Evolutionary conservation across 2,113 vertebrate genomes (phyloP).

Genomic region (Lagopus leucura): DNA sequence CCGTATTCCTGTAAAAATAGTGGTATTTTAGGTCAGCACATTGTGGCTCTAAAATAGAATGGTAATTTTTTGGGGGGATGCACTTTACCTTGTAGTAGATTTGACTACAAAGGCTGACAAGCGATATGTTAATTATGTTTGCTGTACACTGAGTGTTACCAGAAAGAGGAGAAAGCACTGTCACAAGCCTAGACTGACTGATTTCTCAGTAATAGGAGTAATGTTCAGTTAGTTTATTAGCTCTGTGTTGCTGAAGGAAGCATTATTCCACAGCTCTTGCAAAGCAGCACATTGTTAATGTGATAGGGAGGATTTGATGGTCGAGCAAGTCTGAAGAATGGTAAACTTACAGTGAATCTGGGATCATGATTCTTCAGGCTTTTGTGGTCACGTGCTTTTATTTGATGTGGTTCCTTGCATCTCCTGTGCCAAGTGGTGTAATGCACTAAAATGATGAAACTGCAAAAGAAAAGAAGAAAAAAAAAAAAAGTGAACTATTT

Average conservation of each 20-base stretch:
- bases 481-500: conserved; percentile 47
- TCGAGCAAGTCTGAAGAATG: conserved; percentile 70
- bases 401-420: conserved; percentile 80
- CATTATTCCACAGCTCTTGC: conserved; percentile 71
- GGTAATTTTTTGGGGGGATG: not conserved
- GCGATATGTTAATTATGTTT: not conserved
- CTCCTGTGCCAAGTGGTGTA: conserved; percentile 75
- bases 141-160: not conserved
- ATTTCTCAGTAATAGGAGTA: conserved; percentile 47
- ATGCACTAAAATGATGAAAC: conserved; percentile 77
- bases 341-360: conserved; percentile 68
- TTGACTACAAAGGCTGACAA: not conserved
- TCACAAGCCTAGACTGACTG: not conserved
- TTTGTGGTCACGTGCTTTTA: conserved; percentile 78
- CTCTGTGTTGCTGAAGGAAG: conserved; percentile 70
- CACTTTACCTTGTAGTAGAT: not conserved
- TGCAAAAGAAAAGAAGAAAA: conserved; percentile 52
- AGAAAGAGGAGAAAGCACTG: not conserved
- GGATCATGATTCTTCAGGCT: conserved; percentile 68
- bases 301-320: conserved; percentile 73
- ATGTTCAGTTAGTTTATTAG: conserved; percentile 55
- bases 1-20: not conserved
- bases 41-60: not conserved
- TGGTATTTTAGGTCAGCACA: not conserved
- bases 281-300: conserved; percentile 60